Evolutionary conservation across 2,113 vertebrate genomes (phyloP), one percentile per base, ranked within the genome.

Genomic region (Melanostigma gelatinosum): DNA sequence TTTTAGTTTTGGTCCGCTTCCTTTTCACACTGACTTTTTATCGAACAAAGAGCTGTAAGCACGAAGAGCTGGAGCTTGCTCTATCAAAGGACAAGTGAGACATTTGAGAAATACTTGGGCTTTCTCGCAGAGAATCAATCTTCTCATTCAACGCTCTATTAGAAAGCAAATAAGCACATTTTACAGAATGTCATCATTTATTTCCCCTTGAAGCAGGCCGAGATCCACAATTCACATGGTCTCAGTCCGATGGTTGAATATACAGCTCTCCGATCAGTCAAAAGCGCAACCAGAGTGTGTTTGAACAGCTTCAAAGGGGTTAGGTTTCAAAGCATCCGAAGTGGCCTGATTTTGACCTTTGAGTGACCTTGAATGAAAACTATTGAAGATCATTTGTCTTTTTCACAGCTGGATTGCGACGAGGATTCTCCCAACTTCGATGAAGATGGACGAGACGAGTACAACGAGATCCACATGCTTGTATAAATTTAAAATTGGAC

Each of bases 401-500:
- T 89, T 63, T 58, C 77, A 38, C 92, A 99, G 98, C 60, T 99
- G 94, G 98, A 99, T 79, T 96, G 96, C 0, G 98, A 99, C 65
- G 97, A 99, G 40, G 96, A 96, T 0, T 95, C 96, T 29, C 98
- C 98, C 0, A 99, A 99, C 94, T 99, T 99, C 0, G 97, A 98
- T 0, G 98, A 99, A 86, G 97, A 99, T 0, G 98, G 98, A 42
- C 96, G 94, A 68, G 98, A 99, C 0, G 98, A 99, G 85, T 99
- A 99, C 94, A 98, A 99, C 0, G 98, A 99, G 91, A 96, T 99
- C 85, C 98, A 99, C 92, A 99, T 99, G 98, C 97, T 98, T 0
- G 97, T 99, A 67, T 99, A 88, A 84, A 73, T 57, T 6, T 8
- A 32, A 44, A 52, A 71, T 4, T 22, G 58, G 44, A 74, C 10